phyloP scores from a whole-genome alignment of 2,797 vertebrate genomes.

The Sebastes itinus region DNA sequence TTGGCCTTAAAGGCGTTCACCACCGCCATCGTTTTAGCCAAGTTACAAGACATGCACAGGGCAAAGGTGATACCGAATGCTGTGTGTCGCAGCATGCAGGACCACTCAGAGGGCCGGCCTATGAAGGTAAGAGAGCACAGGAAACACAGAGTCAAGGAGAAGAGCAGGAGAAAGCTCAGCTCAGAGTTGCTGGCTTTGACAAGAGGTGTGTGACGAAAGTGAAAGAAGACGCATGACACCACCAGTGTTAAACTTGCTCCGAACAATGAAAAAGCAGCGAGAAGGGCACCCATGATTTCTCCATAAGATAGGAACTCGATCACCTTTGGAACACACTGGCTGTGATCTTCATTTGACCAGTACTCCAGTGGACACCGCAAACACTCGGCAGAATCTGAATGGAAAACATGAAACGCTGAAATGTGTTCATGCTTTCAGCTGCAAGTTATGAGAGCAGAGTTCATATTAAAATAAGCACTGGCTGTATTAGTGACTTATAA shows the following conservation, averaged over 20 bases:
- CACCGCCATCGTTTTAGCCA: conserved; percentile 80
- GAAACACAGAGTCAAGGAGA: conserved; percentile 78
- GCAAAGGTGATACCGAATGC: conserved; percentile 78
- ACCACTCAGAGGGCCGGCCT: conserved; percentile 73
- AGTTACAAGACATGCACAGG: conserved; percentile 78
- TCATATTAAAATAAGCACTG: background rate
- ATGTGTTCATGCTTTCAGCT: background rate
- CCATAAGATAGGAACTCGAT: conserved; percentile 81
- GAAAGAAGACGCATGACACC: conserved; percentile 71
- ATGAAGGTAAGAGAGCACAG: conserved; percentile 80
- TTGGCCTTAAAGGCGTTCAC: conserved; percentile 76
- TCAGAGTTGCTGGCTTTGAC: conserved; percentile 80
- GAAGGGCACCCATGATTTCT: conserved; percentile 80
- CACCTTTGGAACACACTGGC: conserved; percentile 76
- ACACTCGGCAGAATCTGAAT: conserved; percentile 78
- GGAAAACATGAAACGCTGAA: conserved; percentile 7
- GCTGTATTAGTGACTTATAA: no score
- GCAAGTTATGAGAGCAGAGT: background rate
- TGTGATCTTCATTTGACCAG: conserved; percentile 80
- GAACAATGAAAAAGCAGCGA: conserved; percentile 73
- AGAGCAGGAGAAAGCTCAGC: conserved; percentile 79
- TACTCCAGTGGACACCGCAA: conserved; percentile 73
- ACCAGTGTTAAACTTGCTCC: conserved; percentile 71
- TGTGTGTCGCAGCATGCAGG: conserved; percentile 80
- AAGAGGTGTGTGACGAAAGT: conserved; percentile 75